Base-by-base conservation (phyloP, 2,888 invertebrate genomes). In the Galeopsomyia nigrocyanea region DNA sequence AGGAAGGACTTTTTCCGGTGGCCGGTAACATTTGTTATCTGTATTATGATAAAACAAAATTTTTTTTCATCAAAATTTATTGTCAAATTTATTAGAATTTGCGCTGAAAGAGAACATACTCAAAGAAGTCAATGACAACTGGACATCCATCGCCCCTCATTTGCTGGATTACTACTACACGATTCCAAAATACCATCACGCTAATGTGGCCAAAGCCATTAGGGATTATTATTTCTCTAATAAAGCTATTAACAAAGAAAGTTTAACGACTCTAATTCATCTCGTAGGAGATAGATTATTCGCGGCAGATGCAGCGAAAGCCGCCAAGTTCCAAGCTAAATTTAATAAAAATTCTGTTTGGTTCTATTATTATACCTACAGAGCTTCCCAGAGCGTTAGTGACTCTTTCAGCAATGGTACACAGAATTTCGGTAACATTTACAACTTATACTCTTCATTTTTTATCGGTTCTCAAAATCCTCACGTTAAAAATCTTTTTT, bases 1-100 rank as follows among this genome's bases (percentile, higher is more conserved):
- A 92, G 56, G 94, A 94, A 83, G 94, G 94, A 70, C 87, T 93
- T n/a, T 93, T 92, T 79, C 93, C 93, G 19, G 91, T 90, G 47
- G 90, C 91, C 79, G 89, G 92, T 92, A 85, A 77, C 77, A 16
- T 16, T 56, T 21, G 31, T 31, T 16, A 46, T 9, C 1, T 10
- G 39, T 13, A 39, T 39, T 9, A 13, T 39, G 7, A 13, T 16
- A 26, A n/a, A 46, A 22, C 13, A 63, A 21, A 46, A 50, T 50
- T 47, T 13, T 39, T 21, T 46, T 13, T 31, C 14, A 7, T 53
- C n/a, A n/a, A n/a, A 53, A 19, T 19, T 19, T n/a, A 53, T 19
- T 53, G 17, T 14, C 6, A 19, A 10, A 14, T 22, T 56, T 22
- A 19, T 58, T 22, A 58, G 87, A 86, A 58, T 82, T 88, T 17